Conservation (phyloP, 2,797 vertebrate genomes). For the Gorsachius magnificus region DNA sequence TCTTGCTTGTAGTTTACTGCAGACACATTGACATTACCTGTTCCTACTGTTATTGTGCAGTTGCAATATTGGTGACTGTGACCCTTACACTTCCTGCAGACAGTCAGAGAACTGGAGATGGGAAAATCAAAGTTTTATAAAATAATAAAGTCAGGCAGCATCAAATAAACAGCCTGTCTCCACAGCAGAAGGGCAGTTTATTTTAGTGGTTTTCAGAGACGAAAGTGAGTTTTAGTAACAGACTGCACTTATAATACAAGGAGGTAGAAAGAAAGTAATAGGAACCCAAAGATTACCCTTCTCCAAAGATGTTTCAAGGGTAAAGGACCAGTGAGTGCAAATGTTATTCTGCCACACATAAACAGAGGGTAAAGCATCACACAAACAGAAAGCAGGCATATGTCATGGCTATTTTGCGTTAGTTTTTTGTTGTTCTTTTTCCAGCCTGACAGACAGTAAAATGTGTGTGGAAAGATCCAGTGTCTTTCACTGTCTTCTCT, state of each 20-base stretch:
- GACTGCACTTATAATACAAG: neutral
- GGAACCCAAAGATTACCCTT: neutral
- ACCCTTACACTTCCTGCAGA: neutral
- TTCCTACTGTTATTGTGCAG: neutral
- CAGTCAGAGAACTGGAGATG: neutral
- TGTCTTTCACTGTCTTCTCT: neutral
- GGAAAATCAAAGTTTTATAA: constrained; percentile 26
- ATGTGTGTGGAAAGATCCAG: neutral
- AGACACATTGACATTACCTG: neutral
- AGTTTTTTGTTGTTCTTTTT: neutral
- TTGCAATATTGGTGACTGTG: neutral
- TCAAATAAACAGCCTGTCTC: constrained; percentile 5
- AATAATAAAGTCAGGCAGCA: constrained; percentile 2
- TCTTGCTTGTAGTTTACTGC: neutral
- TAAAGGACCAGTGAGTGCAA: neutral
- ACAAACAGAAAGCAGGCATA: neutral
- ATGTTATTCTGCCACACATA: neutral
- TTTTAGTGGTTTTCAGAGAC: neutral
- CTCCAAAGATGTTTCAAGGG: neutral
- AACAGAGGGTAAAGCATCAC: neutral
- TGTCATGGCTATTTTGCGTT: neutral
- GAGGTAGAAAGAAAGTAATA: neutral
- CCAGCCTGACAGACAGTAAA: neutral
- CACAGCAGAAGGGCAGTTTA: neutral
- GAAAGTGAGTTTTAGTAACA: neutral